A percentile compares a stretch with the other conserved stretches of the same genome.
These are phyloP conservation scores for Leptodirus hochenwartii DNA, from an alignment of 2,888 invertebrate species.

Conservation along the genomic window DNA sequence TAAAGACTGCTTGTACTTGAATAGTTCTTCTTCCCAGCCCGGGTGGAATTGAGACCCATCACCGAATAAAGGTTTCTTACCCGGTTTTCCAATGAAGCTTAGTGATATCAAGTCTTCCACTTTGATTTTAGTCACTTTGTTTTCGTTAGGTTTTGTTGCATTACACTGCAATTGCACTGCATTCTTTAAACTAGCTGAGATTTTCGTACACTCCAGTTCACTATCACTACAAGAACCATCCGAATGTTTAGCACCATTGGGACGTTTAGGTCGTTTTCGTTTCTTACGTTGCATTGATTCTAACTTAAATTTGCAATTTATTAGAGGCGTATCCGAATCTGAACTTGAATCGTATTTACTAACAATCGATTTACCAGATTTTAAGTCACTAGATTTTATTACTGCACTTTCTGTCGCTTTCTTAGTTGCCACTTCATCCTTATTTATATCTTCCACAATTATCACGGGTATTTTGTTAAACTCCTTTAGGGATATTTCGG, in stretches of 20 bases:
- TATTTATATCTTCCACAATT: too few relatives aligned
- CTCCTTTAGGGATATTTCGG: too few relatives aligned
- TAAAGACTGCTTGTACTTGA: constrained; percentile 62
- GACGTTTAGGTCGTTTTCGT: constrained; percentile 6
- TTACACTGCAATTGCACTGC: constrained; percentile 14
- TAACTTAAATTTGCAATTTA: constrained; percentile 8
- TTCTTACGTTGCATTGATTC: constrained; percentile 9
- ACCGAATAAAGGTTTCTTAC: constrained; percentile 42
- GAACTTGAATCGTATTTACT: too few relatives aligned
- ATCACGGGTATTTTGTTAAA: too few relatives aligned
- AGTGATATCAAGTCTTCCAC: constrained; percentile 11
- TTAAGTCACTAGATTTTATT: too few relatives aligned
- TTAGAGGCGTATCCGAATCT: constrained; percentile 12
- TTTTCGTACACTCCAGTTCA: constrained; percentile 16
- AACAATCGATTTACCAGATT: too few relatives aligned
- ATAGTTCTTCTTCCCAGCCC: constrained; percentile 71
- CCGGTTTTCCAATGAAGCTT: constrained; percentile 18
- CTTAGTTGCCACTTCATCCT: constrained; percentile 9
- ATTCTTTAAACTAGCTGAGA: constrained; percentile 4
- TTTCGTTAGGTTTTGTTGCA: constrained; percentile 23
- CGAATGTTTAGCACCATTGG: constrained; percentile 2
- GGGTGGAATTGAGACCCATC: constrained; percentile 56
- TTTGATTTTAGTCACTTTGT: constrained; percentile 11
- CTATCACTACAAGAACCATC: constrained; percentile 25
- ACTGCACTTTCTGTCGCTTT: constrained; percentile 4